A percentile compares a stretch with the other conserved stretches of the same genome.
These are phyloP conservation scores for Clunio marinus DNA, from an alignment of 2,888 invertebrate species.

Conservation along the genomic window DNA sequence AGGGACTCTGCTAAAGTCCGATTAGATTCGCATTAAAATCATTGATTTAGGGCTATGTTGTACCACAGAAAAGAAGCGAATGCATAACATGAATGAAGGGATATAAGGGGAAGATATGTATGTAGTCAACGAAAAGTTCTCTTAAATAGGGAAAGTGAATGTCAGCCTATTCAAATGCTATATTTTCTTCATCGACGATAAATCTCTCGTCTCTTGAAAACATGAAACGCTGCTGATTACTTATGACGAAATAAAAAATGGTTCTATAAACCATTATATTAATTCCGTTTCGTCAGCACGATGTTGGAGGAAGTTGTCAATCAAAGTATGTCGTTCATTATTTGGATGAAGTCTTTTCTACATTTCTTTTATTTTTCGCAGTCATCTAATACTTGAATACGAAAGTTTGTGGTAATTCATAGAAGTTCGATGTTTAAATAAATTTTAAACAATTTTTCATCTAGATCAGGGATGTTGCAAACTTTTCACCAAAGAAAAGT, in stretches of 20 bases:
- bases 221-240: conserved; percentile 33
- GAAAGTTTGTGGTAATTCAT: too few relatives aligned
- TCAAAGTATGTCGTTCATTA: conserved; percentile 24
- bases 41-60: conserved; percentile 33
- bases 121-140: too few relatives aligned
- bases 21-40: conserved; percentile 39
- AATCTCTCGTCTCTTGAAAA: conserved; percentile 19
- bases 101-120: conserved; percentile 18
- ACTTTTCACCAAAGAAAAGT: too few relatives aligned
- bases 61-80: background rate
- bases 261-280: conserved; percentile 27
- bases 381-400: too few relatives aligned
- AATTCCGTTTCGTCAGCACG: conserved; percentile 6
- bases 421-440: too few relatives aligned
- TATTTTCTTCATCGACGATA: too few relatives aligned
- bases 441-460: too few relatives aligned
- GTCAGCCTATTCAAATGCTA: too few relatives aligned
- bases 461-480: too few relatives aligned
- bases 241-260: conserved; percentile 23
- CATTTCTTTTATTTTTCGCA: conserved; percentile 23
- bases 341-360: conserved; percentile 13
- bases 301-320: conserved; percentile 38
- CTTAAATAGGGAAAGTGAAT: too few relatives aligned
- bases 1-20: background rate
- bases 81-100: too few relatives aligned